Percentiles rank a stretch among this genome's conserved stretches.
phyloP scores from a whole-genome alignment of 2,888 invertebrate genomes.

The Phoronis australis region DNA sequence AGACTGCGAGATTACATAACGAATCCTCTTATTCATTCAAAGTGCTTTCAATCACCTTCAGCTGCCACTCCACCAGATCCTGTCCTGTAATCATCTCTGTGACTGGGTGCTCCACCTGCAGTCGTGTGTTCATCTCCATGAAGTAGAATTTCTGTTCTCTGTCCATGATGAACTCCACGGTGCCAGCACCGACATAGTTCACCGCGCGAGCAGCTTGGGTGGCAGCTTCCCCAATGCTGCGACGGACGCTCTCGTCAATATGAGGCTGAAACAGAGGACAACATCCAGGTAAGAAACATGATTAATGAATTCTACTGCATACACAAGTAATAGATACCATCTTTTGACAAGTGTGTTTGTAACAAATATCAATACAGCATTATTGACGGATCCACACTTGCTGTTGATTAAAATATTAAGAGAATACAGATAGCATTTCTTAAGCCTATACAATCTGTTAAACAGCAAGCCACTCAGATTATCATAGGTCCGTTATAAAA shows the following conservation, averaged over 20 bases:
- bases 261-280: slow-evolving; percentile 66
- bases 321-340: no score
- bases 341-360: no score
- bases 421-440: no score
- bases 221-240: slow-evolving; percentile 79
- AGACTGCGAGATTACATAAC: no score
- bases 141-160: slow-evolving; percentile 85
- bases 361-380: no score
- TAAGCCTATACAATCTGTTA: no score
- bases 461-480: no score
- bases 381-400: no score
- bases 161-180: slow-evolving; percentile 96
- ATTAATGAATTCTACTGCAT: no score
- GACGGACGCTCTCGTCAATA: slow-evolving; percentile 69
- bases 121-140: slow-evolving; percentile 99
- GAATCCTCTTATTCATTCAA: background rate
- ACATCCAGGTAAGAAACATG: background rate
- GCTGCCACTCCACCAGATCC: slow-evolving; percentile 97
- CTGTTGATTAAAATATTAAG: no score
- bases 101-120: slow-evolving; percentile 58
- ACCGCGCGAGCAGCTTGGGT: slow-evolving; percentile 92
- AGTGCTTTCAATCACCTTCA: slow-evolving; percentile 40
- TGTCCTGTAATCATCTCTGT: slow-evolving; percentile 96
- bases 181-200: slow-evolving; percentile 91
- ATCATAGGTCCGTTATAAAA: no score